phyloP scores from a whole-genome alignment of 2,888 invertebrate species.

The Liposcelis brunnea region DNA sequence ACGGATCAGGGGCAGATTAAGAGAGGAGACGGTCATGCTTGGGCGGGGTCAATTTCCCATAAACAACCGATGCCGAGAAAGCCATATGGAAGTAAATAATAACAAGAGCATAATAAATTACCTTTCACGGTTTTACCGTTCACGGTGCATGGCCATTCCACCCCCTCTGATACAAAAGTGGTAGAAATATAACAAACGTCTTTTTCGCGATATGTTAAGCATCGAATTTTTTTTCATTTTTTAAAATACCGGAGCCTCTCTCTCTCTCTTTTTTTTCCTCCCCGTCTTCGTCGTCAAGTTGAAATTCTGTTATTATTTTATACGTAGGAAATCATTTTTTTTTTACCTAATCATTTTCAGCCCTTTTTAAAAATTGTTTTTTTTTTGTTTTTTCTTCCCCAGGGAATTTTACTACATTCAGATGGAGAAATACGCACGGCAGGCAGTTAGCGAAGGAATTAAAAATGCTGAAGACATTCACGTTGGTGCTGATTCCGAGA shows the following conservation, averaged over 20 bases:
- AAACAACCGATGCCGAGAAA: too few species aligned
- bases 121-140: too few species aligned
- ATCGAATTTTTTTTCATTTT: constrained; percentile 2
- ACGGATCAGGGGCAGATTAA: too few species aligned
- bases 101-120: too few species aligned
- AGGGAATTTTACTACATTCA: constrained; percentile 99
- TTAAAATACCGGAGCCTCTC: too few species aligned
- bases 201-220: constrained; percentile 6
- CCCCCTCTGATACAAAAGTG: constrained; percentile 4
- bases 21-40: too few species aligned
- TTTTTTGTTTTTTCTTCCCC: constrained; percentile 21
- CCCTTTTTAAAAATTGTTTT: neutral
- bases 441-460: constrained; percentile 92
- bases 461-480: constrained; percentile 83
- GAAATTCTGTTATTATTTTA: too few species aligned
- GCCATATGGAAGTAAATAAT: too few species aligned
- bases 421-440: constrained; percentile 99
- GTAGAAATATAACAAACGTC: constrained; percentile 8
- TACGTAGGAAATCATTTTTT: constrained; percentile 3
- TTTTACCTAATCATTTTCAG: constrained; percentile 5
- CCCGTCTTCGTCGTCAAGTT: neutral
- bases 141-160: neutral
- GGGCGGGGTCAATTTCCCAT: too few species aligned
- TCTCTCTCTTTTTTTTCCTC: too few species aligned
- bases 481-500: constrained; percentile 89